A percentile compares a stretch with the other conserved stretches of the same genome.
These are phyloP conservation scores for Diorhabda sublineata DNA, from an alignment of 1,140 invertebrate genomes.

Conservation along the genomic window DNA sequence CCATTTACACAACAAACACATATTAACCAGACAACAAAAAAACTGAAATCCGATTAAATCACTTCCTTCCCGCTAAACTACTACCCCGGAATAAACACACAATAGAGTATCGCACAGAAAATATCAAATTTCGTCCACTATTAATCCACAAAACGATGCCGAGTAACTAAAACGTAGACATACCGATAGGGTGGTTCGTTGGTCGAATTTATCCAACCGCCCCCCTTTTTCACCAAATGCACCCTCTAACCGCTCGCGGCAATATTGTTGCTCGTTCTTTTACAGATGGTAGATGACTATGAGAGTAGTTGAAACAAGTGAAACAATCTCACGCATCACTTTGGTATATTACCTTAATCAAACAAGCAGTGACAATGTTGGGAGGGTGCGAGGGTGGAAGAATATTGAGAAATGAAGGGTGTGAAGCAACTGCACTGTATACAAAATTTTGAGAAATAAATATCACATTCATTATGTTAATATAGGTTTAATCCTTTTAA, in stretches of 20 bases:
- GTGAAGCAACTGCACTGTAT: constrained; percentile 4
- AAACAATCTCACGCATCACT: constrained; percentile 42
- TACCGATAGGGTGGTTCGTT: constrained; percentile 18
- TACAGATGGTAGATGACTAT: constrained; percentile 1
- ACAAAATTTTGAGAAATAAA: neutral
- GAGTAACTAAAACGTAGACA: constrained; percentile 21
- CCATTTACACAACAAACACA: neutral
- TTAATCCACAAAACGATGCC: constrained; percentile 24
- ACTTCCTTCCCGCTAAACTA: neutral
- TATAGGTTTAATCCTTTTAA: too few relatives aligned
- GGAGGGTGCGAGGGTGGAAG: constrained; percentile 11
- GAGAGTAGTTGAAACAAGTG: constrained; percentile 33
- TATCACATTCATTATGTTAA: too few relatives aligned
- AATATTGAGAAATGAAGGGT: constrained; percentile 6
- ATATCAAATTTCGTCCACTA: constrained; percentile 28
- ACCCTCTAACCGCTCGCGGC: constrained; percentile 17
- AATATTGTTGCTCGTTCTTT: constrained; percentile 17
- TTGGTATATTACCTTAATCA: constrained; percentile 45
- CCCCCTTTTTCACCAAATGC: constrained; percentile 4
- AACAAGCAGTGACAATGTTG: constrained; percentile 32
- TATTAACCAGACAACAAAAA: neutral
- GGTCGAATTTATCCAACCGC: constrained; percentile 13
- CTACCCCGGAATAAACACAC: neutral
- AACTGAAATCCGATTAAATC: neutral
- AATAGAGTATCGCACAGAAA: constrained; percentile 6